Evolutionary conservation across 2,797 vertebrate genomes (phyloP).

Genomic region (Gambelia wislizenii): DNA sequence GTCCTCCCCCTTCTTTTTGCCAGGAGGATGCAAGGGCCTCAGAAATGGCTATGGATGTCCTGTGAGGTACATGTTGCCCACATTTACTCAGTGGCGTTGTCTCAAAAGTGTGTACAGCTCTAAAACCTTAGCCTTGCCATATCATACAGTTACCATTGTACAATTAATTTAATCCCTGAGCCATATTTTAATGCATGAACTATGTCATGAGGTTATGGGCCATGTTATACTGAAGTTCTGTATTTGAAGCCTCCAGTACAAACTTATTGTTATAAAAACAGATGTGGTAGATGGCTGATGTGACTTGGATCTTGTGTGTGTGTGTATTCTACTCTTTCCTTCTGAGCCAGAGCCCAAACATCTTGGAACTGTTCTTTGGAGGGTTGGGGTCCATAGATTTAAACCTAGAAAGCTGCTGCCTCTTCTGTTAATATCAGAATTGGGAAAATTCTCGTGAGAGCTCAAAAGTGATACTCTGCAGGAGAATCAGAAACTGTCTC

Average conservation of each 20-base stretch:
- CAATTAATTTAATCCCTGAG: slow-evolving; percentile 46
- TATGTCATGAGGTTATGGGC: background rate
- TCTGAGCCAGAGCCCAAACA: background rate
- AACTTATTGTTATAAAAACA: background rate
- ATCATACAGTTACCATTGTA: slow-evolving; percentile 41
- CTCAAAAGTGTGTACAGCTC: slow-evolving; percentile 22
- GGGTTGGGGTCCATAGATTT: background rate
- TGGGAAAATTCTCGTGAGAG: background rate
- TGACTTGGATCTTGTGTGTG: background rate
- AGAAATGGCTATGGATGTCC: too few relatives aligned
- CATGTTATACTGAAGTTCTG: background rate
- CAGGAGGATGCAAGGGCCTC: too few relatives aligned
- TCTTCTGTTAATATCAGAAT: background rate
- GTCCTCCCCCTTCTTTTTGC: too few relatives aligned
- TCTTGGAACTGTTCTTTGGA: too few relatives aligned
- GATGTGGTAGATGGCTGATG: too few relatives aligned
- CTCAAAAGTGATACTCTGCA: background rate
- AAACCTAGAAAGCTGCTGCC: background rate
- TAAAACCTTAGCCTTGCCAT: slow-evolving; percentile 38
- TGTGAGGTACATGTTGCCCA: too few relatives aligned
- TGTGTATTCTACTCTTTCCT: background rate
- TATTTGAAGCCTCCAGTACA: background rate
- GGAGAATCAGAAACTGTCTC: too few relatives aligned
- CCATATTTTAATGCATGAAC: too few relatives aligned
- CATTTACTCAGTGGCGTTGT: background rate